phyloP scores from a whole-genome alignment of 1,140 invertebrate genomes.

The Caenorhabditis remanei region DNA sequence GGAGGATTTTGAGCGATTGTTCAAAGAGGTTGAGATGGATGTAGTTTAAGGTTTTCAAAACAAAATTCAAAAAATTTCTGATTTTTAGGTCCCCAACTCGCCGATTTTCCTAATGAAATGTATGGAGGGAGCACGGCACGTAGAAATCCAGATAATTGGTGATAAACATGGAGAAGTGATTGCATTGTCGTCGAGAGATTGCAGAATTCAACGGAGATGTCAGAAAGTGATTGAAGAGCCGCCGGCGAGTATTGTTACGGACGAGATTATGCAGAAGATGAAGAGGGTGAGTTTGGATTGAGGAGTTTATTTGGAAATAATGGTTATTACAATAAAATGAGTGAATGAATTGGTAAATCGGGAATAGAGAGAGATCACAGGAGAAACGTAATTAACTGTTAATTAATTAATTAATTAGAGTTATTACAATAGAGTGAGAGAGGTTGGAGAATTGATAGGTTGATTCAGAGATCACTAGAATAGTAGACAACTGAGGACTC shows the following conservation, averaged over 20 bases:
- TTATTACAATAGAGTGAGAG: too few species aligned
- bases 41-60: too few species aligned
- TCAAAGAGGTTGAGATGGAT: slow-evolving; percentile 84
- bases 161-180: slow-evolving; percentile 97
- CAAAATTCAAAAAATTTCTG: background rate
- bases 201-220: slow-evolving; percentile 96
- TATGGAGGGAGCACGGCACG: slow-evolving; percentile 92
- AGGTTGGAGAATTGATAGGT: too few species aligned
- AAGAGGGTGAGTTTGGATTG: slow-evolving; percentile 82
- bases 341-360: too few species aligned
- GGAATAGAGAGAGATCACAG: too few species aligned
- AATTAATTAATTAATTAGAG: too few species aligned
- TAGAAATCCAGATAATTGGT: slow-evolving; percentile 96
- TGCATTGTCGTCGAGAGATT: slow-evolving; percentile 96
- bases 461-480: too few species aligned
- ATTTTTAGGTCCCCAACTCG: slow-evolving; percentile 92
- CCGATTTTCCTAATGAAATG: slow-evolving; percentile 99
- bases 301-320: too few species aligned
- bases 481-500: too few species aligned
- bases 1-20: slow-evolving; percentile 91
- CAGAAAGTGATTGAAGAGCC: slow-evolving; percentile 99
- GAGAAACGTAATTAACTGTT: too few species aligned
- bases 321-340: too few species aligned
- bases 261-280: slow-evolving; percentile 94
- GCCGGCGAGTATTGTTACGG: slow-evolving; percentile 91